Base-by-base conservation (phyloP, 2,113 vertebrate species). In the Coracopsis vasa region DNA sequence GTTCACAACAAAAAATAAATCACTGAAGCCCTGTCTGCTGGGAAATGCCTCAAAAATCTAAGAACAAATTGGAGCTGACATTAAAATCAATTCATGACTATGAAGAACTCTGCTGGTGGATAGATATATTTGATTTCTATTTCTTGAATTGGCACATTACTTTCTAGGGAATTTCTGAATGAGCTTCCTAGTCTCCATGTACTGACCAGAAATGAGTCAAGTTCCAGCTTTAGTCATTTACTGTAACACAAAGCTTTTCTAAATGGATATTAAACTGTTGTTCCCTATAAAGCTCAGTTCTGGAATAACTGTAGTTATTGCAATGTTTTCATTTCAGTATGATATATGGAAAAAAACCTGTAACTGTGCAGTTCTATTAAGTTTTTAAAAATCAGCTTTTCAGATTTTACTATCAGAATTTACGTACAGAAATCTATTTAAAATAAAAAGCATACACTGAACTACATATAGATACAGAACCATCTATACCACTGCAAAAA, bases 11-110 rank as follows among this genome's bases (percentile, higher is more conserved):
- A 56, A 92, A 84, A 94, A 85, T 47, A 90, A 81, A 95, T 79
- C 56, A 72, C 70, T 41, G 27, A 93, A 83, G 82, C 27, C 35
- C 11, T 51, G 21, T 81, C 95, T 92, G 50, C 33, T 86, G 83
- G 72, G 83, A 96, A 95, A 92, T 70, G 31, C 62, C 73, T 95
- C 91, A 87, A 94, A 96, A 92, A 95, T 79, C 82, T 79, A 65
- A 78, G 16, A 89, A 72, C 69, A 84, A 92, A 94, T 87, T 91
- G 37, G 33, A 92, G 41, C 62, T 73, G 88, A 93, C 92, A 89
- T 84, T 81, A 92, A 91, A 94, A 95, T 96, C 88, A 93, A 93
- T 95, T 75, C 31, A 71, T 64, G 51, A 65, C 69, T 74, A 71
- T 10, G 28, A 86, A 87, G 65, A 73, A 74, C 58, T 70, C 86